Conservation (phyloP, 2,888 invertebrate genomes). For the Pharmacophagus antenor region DNA sequence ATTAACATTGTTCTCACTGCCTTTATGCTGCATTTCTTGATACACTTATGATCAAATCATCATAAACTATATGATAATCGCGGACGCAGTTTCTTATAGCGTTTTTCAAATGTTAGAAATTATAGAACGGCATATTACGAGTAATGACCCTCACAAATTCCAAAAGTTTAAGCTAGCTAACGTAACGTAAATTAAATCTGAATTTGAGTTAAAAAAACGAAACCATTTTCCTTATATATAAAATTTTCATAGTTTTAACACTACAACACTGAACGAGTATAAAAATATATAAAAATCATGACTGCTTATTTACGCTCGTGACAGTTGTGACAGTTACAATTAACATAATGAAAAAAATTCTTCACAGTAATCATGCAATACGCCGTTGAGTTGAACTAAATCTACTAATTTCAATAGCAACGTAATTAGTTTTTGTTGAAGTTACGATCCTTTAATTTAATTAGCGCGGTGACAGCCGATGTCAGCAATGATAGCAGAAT, state of each 20-base stretch:
- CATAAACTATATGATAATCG: too few species aligned
- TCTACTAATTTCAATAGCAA: slow-evolving; percentile 36
- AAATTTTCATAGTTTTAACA: too few species aligned
- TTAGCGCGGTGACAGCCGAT: slow-evolving; percentile 60
- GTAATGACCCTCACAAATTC: too few species aligned
- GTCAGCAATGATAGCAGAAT: slow-evolving; percentile 48
- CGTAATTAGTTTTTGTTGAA: slow-evolving; percentile 38
- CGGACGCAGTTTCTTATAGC: too few species aligned
- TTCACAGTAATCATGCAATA: slow-evolving; percentile 18
- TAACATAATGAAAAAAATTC: slow-evolving; percentile 29
- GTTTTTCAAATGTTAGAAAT: too few species aligned
- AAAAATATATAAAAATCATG: slow-evolving; percentile 4
- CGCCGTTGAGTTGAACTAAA: slow-evolving; percentile 29
- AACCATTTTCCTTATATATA: too few species aligned
- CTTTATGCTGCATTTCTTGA: neutral
- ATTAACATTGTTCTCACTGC: neutral
- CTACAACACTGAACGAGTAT: slow-evolving; percentile 1
- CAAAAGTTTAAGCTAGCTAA: too few species aligned
- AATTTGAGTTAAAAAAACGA: too few species aligned
- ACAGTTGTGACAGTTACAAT: slow-evolving; percentile 28
- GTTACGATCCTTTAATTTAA: slow-evolving; percentile 57
- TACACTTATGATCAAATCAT: too few species aligned
- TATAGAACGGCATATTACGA: too few species aligned
- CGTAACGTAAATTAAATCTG: too few species aligned
- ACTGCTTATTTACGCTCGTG: slow-evolving; percentile 4